phyloP scores from a whole-genome alignment of 1,140 invertebrate species.

The Ips nitidus region DNA sequence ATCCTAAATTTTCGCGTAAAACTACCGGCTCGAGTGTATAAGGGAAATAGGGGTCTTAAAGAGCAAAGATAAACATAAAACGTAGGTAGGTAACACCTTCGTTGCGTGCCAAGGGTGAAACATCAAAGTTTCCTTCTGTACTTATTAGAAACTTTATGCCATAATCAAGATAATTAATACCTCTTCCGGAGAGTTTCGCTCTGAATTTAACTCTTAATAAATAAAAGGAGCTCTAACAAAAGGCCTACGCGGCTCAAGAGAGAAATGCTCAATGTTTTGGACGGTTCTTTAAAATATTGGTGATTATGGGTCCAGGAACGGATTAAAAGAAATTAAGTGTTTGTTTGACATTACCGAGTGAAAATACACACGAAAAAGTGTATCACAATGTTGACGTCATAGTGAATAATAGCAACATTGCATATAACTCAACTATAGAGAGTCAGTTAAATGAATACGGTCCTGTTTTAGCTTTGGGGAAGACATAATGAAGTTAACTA shows the following conservation, averaged over 20 bases:
- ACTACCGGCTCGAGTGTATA: neutral
- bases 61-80: neutral
- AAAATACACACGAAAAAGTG: neutral
- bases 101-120: constrained; percentile 3
- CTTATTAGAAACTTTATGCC: constrained; percentile 30
- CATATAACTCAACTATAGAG: neutral
- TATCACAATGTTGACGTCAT: neutral
- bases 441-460: neutral
- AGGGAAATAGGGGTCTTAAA: neutral
- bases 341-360: neutral
- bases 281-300: neutral
- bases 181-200: constrained; percentile 20
- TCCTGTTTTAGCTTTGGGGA: neutral
- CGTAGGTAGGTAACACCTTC: neutral
- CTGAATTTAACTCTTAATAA: constrained; percentile 28
- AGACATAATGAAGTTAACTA: constrained; percentile 6
- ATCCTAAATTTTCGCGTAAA: neutral
- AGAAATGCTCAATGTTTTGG: neutral
- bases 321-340: neutral
- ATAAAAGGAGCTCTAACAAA: constrained; percentile 15
- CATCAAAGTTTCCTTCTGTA: constrained; percentile 29
- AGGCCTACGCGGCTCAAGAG: constrained; percentile 10
- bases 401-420: neutral
- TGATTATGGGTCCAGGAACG: neutral
- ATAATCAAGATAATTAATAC: constrained; percentile 34